Base-by-base conservation (phyloP, 2,888 invertebrate species). In the Perizoma affinitatum region DNA sequence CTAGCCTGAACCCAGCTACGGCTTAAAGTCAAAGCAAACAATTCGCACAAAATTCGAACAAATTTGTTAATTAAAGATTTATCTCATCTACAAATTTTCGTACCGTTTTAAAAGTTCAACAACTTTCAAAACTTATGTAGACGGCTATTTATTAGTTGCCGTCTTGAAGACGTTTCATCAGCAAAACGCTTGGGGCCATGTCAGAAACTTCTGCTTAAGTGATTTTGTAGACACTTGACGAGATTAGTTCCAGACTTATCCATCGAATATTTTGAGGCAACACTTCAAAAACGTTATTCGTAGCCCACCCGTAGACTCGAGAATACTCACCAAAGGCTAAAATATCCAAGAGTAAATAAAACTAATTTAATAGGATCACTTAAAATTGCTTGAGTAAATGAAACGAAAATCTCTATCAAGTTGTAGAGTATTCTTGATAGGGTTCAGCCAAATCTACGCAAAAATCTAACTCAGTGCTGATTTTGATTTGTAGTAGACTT, bases 61-160 rank as follows among this genome's bases (percentile, higher is more conserved):
- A 46, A 8, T 42, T 48, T 35, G 22, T 42, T 22, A 22, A 43
- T 43, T 40, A 41, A 55, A 40, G 44, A 44, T 57, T 54, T 48
- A 58, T 63, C 63, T 65, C 44, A 59, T 67, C 59, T 61, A 61
- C 61, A 61, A 67, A 68, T 63, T 69, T 68, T 67, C 58, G 65
- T 65, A 52, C 60, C 46, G 53, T 60, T 66, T 65, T 55, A 48
- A 48, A 54, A 68, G 61, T 67, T 65, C 51, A 35, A 59, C 22
- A 48, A 56, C 63, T 66, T 56, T 38, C 44, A 43, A 55, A 65
- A 58, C 55, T 63, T 62, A 50, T 59, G 22, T 55, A 62, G 45
- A 61, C 60, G 63, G 60, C 44, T 52, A 11, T 44, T 47, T 54
- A 54, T 50, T 45, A 40, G 45, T 42, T 42, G 36, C 10, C n/a